Percentiles rank a stretch among this genome's conserved stretches.
These are phyloP conservation scores for Acromyrmex charruanus DNA, from an alignment of 1,140 invertebrate species.

Conservation along the genomic window DNA sequence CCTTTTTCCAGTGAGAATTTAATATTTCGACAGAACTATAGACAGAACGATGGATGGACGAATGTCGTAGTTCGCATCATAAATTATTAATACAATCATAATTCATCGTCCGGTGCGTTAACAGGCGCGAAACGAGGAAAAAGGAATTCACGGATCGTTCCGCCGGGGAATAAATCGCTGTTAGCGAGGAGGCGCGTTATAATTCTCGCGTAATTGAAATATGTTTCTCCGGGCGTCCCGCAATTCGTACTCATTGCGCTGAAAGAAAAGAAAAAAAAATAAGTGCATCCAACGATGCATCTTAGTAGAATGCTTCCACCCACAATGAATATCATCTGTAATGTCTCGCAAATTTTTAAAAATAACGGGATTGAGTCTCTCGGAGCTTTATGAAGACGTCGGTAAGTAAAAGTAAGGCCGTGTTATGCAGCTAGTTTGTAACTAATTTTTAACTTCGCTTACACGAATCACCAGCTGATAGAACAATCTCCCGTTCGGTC, in stretches of 20 bases:
- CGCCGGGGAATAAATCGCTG: slow-evolving; percentile 57
- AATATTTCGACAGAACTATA: slow-evolving; percentile 34
- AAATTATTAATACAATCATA: slow-evolving; percentile 58
- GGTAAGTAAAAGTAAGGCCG: neutral
- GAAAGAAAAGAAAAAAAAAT: slow-evolving; percentile 5
- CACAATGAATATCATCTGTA: slow-evolving; percentile 47
- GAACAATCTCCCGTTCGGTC: neutral
- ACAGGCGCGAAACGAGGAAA: slow-evolving; percentile 42
- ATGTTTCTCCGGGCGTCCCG: slow-evolving; percentile 59
- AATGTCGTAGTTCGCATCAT: neutral
- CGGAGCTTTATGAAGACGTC: slow-evolving; percentile 15
- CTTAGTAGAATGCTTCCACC: slow-evolving; percentile 24
- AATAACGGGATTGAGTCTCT: slow-evolving; percentile 10
- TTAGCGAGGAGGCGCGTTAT: slow-evolving; percentile 59
- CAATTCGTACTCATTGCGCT: slow-evolving; percentile 64
- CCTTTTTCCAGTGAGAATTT: slow-evolving; percentile 4
- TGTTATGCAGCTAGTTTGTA: too few species aligned
- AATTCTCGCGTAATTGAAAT: slow-evolving; percentile 65
- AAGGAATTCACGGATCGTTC: slow-evolving; percentile 51
- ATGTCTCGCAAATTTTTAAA: slow-evolving; percentile 29
- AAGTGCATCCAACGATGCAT: slow-evolving; percentile 45
- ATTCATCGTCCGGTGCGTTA: slow-evolving; percentile 52
- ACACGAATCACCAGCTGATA: neutral
- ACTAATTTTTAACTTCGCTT: neutral
- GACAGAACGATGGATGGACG: neutral